Percentiles rank a stretch among this genome's conserved stretches.
Conservation (phyloP, 1,140 invertebrate species). For the Eurosta solidaginis region DNA sequence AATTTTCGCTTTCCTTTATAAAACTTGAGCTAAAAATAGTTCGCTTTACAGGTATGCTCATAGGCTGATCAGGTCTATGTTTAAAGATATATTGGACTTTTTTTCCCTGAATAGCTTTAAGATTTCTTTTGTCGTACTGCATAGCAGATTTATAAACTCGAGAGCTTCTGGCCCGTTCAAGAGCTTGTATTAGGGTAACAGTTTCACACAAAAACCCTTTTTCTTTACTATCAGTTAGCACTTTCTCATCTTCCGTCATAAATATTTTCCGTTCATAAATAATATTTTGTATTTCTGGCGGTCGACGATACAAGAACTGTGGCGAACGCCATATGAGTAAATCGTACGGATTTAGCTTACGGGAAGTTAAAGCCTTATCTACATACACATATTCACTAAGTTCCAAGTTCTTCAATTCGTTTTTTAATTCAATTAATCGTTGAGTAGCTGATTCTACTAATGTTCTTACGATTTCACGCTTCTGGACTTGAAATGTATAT, state of each 20-base stretch:
- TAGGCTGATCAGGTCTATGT: slow-evolving; percentile 49
- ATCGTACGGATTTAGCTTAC: slow-evolving; percentile 65
- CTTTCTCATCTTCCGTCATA: slow-evolving; percentile 45
- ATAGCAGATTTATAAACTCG: slow-evolving; percentile 60
- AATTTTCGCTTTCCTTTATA: slow-evolving; percentile 41
- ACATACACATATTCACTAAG: slow-evolving; percentile 65
- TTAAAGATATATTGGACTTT: slow-evolving; percentile 48
- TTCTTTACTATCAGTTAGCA: slow-evolving; percentile 35
- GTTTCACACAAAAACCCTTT: slow-evolving; percentile 40
- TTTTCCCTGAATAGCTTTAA: slow-evolving; percentile 40
- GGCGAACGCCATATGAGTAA: slow-evolving; percentile 59
- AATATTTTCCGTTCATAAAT: slow-evolving; percentile 42
- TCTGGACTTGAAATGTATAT: slow-evolving; percentile 70
- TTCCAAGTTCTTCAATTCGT: slow-evolving; percentile 59
- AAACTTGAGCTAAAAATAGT: slow-evolving; percentile 49
- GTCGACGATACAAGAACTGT: slow-evolving; percentile 49
- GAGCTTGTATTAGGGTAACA: slow-evolving; percentile 62
- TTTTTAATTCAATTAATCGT: slow-evolving; percentile 56
- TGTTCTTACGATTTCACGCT: slow-evolving; percentile 62
- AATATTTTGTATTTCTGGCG: slow-evolving; percentile 48
- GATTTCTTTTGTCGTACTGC: slow-evolving; percentile 42
- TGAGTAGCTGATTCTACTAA: slow-evolving; percentile 61
- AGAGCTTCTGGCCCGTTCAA: slow-evolving; percentile 64
- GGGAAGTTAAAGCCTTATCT: slow-evolving; percentile 66
- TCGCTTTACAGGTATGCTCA: slow-evolving; percentile 53